A percentile compares a stretch with the other conserved stretches of the same genome.
Evolutionary conservation across 2,797 vertebrate species (phyloP).

Genomic region (Mormyrus proboscirostris): DNA sequence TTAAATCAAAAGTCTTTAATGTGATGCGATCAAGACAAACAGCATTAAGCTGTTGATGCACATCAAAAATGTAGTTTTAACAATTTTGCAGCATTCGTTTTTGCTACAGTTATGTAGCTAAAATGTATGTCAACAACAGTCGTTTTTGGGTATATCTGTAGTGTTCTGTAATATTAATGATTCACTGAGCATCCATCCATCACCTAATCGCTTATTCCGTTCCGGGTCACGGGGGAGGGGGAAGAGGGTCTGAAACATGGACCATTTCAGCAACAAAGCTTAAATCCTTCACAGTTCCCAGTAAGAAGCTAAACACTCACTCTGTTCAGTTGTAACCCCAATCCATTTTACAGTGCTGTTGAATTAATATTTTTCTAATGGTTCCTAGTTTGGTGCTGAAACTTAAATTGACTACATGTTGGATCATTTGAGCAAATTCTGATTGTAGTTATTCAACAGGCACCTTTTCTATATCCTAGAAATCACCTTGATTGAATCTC

Average conservation of each 20-base stretch:
- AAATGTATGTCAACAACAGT: not conserved
- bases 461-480: not conserved
- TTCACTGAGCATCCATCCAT: not conserved
- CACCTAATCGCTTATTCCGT: not conserved
- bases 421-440: not conserved
- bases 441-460: not conserved
- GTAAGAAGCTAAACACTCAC: not conserved
- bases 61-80: not conserved
- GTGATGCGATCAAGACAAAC: not conserved
- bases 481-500: not conserved
- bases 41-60: not conserved
- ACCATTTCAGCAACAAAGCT: not conserved
- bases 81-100: not conserved
- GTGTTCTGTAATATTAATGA: not conserved
- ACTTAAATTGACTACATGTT: not conserved
- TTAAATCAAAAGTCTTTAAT: not conserved
- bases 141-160: not conserved
- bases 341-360: not conserved
- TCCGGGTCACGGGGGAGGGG: not conserved
- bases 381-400: not conserved
- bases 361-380: not conserved
- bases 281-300: not conserved
- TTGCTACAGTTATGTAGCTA: not conserved
- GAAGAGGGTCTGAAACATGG: not conserved
- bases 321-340: not conserved